Conservation (phyloP, 2,888 invertebrate genomes). For the Leptinotarsa peninsularis region DNA sequence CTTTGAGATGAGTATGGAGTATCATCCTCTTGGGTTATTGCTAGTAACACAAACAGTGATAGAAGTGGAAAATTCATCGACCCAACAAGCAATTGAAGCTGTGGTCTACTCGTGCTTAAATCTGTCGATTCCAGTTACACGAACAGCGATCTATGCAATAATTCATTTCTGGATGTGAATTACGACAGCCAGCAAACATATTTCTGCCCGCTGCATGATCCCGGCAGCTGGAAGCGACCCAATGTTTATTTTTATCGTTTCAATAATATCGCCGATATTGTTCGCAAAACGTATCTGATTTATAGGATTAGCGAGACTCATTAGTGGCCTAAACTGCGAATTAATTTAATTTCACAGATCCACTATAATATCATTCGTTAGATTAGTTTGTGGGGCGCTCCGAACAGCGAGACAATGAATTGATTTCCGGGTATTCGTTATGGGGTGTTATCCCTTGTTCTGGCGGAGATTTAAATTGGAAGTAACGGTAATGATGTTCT, state of each 20-base stretch:
- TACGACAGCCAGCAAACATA: background rate
- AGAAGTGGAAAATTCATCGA: no score
- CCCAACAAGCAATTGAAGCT: no score
- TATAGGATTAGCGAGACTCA: conserved; percentile 22
- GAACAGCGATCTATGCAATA: background rate
- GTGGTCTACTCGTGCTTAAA: no score
- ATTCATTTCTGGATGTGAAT: background rate
- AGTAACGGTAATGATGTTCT: background rate
- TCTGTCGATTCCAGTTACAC: background rate
- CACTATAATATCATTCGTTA: conserved; percentile 13
- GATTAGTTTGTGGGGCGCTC: background rate
- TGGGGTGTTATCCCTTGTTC: conserved; percentile 6
- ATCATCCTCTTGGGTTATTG: no score
- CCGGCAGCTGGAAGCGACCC: background rate
- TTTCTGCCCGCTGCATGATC: background rate
- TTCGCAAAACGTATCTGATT: conserved; percentile 14
- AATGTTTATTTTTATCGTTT: conserved; percentile 13
- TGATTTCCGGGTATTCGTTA: background rate
- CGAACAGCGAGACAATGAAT: background rate
- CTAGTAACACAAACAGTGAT: no score
- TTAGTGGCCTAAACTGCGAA: conserved; percentile 4
- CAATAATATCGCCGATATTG: conserved; percentile 15
- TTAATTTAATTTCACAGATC: background rate
- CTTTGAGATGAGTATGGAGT: no score
- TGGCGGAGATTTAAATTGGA: background rate